Evolutionary conservation across 2,113 vertebrate genomes (phyloP).

Genomic region (Bombycilla garrulus): DNA sequence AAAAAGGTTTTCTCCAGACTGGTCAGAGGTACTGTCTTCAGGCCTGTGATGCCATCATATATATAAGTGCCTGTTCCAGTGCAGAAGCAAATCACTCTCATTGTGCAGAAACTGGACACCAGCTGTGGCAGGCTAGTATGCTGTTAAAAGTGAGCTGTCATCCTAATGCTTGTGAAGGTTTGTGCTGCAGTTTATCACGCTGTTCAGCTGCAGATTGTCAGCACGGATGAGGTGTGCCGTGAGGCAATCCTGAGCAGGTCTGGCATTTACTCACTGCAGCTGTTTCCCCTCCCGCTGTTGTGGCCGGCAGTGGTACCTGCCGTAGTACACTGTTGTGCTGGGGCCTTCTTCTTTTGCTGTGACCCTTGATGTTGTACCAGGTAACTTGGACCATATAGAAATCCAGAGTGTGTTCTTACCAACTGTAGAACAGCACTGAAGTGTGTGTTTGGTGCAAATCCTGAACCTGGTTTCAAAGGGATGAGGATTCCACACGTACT

Average conservation of each 20-base stretch:
- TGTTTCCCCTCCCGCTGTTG: neutral
- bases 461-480: neutral
- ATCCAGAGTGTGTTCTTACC: neutral
- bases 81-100: neutral
- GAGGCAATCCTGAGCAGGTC: neutral
- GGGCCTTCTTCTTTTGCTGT: neutral
- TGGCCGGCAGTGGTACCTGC: neutral
- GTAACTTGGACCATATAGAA: neutral
- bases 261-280: neutral
- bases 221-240: neutral
- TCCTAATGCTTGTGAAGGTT: neutral
- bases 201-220: neutral
- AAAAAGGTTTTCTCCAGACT: neutral
- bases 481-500: rapidly evolving
- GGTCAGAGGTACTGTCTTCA: neutral
- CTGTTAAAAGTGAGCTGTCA: neutral
- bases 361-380: neutral
- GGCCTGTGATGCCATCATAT: neutral
- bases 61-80: neutral
- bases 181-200: neutral
- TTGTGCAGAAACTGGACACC: neutral
- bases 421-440: neutral
- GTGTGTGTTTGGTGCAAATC: neutral
- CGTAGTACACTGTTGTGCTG: rapidly evolving
- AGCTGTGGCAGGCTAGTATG: neutral